phyloP scores from a whole-genome alignment of 2,797 vertebrate species.

The Ambastaia sidthimunki region DNA sequence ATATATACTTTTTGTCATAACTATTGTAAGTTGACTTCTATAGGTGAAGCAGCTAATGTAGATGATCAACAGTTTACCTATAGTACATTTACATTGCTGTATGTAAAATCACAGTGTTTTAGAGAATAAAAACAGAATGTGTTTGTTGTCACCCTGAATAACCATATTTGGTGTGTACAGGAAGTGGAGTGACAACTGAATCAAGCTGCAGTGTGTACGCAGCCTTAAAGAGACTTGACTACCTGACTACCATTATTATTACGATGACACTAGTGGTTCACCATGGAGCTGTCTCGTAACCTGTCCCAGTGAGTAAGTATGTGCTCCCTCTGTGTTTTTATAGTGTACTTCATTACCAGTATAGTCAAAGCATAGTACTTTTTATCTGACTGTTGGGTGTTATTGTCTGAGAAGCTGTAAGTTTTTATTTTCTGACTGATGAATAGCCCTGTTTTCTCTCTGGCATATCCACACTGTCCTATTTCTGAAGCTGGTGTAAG shows the following conservation, averaged over 20 bases:
- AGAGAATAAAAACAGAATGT: no score
- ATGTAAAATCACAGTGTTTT: no score
- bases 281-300: slow-evolving; percentile 32
- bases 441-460: slow-evolving; percentile 55
- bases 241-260: slow-evolving; percentile 27
- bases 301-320: slow-evolving; percentile 46
- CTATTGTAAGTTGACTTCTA: background rate
- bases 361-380: slow-evolving; percentile 48
- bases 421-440: slow-evolving; percentile 56
- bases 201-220: slow-evolving; percentile 3
- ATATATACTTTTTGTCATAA: slow-evolving; percentile 16
- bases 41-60: background rate
- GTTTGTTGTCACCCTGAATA: background rate
- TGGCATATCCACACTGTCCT: slow-evolving; percentile 46
- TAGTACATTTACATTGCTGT: no score
- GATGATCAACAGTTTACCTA: background rate
- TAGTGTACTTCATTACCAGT: slow-evolving; percentile 42
- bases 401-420: slow-evolving; percentile 50
- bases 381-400: slow-evolving; percentile 57
- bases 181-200: background rate
- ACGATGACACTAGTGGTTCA: slow-evolving; percentile 31
- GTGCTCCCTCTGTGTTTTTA: slow-evolving; percentile 28
- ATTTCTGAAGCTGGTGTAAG: slow-evolving; percentile 39
- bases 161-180: background rate
- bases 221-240: slow-evolving; percentile 6